phyloP scores from a whole-genome alignment of 2,797 vertebrate genomes.

The Craterocephalus amniculus region DNA sequence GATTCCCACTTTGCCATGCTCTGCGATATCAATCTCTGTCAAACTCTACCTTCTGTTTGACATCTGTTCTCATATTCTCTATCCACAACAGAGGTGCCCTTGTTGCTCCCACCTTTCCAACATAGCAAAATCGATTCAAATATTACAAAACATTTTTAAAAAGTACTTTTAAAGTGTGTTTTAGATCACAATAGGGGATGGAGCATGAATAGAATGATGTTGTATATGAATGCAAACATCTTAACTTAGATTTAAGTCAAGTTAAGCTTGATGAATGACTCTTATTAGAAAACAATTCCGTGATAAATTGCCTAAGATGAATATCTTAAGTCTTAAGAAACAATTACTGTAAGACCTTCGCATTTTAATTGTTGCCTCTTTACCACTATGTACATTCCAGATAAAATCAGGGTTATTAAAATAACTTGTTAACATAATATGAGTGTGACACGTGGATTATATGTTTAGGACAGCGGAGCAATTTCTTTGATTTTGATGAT shows the following conservation, averaged over 20 bases:
- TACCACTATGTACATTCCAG: neutral
- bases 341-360: too few relatives aligned
- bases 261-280: neutral
- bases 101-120: neutral
- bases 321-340: neutral
- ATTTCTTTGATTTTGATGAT: too few relatives aligned
- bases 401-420: neutral
- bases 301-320: neutral
- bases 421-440: neutral
- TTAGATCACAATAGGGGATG: neutral
- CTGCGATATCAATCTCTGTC: conserved; percentile 42
- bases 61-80: conserved; percentile 33
- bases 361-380: neutral
- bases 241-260: neutral
- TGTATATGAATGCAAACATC: neutral
- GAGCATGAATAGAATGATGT: neutral
- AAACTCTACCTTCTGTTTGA: conserved; percentile 33
- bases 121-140: neutral
- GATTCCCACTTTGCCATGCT: neutral
- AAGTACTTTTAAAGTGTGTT: neutral
- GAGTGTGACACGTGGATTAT: too few relatives aligned
- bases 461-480: too few relatives aligned
- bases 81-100: conserved; percentile 25
- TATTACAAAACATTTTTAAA: neutral
- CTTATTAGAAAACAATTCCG: neutral